These are phyloP conservation scores for Campylorhamphus procurvoides DNA, from an alignment of 2,113 vertebrate genomes.

Conservation along the genomic window DNA sequence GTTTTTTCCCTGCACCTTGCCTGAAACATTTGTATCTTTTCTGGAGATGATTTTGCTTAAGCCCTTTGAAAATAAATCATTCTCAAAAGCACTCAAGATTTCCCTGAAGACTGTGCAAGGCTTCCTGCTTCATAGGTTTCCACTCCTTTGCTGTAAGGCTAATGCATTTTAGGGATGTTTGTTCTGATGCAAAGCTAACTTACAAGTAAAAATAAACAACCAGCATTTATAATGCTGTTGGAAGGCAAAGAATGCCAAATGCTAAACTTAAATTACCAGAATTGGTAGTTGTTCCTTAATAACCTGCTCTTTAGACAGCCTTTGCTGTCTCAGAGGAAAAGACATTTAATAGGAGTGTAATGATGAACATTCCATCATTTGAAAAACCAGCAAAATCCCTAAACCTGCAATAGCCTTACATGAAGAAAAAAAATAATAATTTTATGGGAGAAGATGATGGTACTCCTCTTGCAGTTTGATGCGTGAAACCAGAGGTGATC, in stretches of 20 bases:
- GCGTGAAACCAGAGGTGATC: neutral
- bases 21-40: slow-evolving; percentile 66
- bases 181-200: slow-evolving; percentile 70
- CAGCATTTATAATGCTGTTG: slow-evolving; percentile 29
- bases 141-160: slow-evolving; percentile 64
- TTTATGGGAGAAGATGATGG: neutral
- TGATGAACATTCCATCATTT: neutral
- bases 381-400: neutral
- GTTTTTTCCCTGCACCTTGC: slow-evolving; percentile 42
- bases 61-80: slow-evolving; percentile 75
- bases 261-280: slow-evolving; percentile 13
- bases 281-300: neutral
- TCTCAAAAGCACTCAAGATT: slow-evolving; percentile 76
- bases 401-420: neutral
- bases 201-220: slow-evolving; percentile 59
- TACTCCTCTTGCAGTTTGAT: neutral
- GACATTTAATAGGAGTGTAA: neutral
- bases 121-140: slow-evolving; percentile 72
- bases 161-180: slow-evolving; percentile 72
- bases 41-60: slow-evolving; percentile 67
- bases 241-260: slow-evolving; percentile 31
- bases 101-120: slow-evolving; percentile 67
- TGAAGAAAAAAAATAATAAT: neutral
- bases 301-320: neutral
- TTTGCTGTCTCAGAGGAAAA: slow-evolving; percentile 11